These are phyloP conservation scores for Gavia stellata DNA, from an alignment of 2,113 vertebrate species.

Conservation along the genomic window DNA sequence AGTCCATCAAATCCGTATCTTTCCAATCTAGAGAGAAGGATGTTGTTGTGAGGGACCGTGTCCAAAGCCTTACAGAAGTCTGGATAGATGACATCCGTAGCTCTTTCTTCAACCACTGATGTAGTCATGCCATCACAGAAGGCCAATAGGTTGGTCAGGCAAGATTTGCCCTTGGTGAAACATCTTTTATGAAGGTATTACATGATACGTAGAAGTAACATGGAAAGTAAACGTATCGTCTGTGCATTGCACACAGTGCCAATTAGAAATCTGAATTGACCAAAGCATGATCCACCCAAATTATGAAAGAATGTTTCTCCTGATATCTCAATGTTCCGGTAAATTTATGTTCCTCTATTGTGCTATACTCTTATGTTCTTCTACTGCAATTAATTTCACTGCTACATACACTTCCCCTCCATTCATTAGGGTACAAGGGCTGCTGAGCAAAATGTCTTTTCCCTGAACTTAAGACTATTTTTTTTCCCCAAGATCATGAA, in stretches of 20 bases:
- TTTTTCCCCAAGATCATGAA: neutral
- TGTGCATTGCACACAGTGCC: neutral
- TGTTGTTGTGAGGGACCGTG: neutral
- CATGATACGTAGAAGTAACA: neutral
- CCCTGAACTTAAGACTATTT: neutral
- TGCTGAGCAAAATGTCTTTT: neutral
- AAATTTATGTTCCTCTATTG: neutral
- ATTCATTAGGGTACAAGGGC: neutral
- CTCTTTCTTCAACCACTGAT: neutral
- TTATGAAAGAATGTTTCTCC: neutral
- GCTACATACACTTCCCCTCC: neutral
- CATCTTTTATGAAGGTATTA: neutral
- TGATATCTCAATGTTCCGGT: neutral
- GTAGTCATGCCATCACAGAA: neutral
- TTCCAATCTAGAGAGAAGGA: neutral
- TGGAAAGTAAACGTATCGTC: neutral
- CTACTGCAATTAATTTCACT: neutral
- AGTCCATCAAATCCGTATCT: neutral
- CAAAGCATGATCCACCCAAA: neutral
- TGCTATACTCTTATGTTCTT: neutral
- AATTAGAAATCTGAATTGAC: neutral
- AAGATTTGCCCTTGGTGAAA: neutral
- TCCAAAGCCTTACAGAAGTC: neutral
- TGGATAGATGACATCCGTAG: neutral
- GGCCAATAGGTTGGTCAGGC: neutral